Percentiles rank a stretch among this genome's conserved stretches.
Evolutionary conservation across 2,113 vertebrate genomes (phyloP).

Genomic region (Pongo pygmaeus): DNA sequence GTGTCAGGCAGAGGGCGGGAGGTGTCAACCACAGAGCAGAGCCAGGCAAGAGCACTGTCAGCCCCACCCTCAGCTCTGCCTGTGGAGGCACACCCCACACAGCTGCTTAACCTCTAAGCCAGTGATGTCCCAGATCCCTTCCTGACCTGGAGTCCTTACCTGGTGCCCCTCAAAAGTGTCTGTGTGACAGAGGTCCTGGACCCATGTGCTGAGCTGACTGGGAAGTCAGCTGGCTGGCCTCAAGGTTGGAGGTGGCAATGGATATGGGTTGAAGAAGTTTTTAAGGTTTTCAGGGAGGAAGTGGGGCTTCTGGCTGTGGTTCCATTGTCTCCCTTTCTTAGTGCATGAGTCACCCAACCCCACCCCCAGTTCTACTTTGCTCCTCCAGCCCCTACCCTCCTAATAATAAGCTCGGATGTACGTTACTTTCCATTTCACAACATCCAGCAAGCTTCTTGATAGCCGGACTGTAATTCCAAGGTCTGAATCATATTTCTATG

Average conservation of each 20-base stretch:
- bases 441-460: neutral
- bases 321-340: neutral
- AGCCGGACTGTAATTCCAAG: neutral
- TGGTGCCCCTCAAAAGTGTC: neutral
- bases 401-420: neutral
- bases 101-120: neutral
- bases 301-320: neutral
- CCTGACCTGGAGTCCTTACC: neutral
- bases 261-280: neutral
- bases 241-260: neutral
- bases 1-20: conserved; percentile 64
- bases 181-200: neutral
- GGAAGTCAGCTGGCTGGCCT: neutral
- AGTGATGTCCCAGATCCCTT: neutral
- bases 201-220: fast-evolving
- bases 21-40: conserved; percentile 65
- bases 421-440: neutral
- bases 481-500: neutral
- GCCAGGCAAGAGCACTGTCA: neutral
- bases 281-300: conserved; percentile 47
- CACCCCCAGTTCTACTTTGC: neutral
- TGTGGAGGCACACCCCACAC: neutral
- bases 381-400: neutral
- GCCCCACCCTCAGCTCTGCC: neutral
- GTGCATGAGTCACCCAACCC: neutral